Conservation (phyloP, 2,888 invertebrate genomes). For the Mechanitis mazaeus region DNA sequence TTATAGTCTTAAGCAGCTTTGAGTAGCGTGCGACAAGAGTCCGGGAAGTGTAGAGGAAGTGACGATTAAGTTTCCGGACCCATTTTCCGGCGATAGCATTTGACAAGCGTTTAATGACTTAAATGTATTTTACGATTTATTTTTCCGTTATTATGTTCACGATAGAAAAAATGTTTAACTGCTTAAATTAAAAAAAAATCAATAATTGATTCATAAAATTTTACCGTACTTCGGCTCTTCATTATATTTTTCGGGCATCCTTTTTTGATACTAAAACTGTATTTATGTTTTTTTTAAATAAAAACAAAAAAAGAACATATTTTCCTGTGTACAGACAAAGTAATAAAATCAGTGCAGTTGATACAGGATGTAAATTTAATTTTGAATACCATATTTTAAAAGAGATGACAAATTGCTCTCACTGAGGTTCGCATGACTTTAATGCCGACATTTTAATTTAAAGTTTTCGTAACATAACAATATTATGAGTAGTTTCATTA, state of each 20-base stretch:
- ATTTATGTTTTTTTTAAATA: too few species aligned
- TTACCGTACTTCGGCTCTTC: too few species aligned
- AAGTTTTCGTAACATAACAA: not conserved
- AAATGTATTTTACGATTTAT: not conserved
- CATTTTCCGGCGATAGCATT: conserved; percentile 44
- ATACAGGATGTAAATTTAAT: not conserved
- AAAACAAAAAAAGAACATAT: too few species aligned
- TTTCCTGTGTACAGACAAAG: not conserved
- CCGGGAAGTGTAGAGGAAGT: conserved; percentile 51
- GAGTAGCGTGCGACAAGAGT: conserved; percentile 38
- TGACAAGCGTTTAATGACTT: conserved; percentile 34
- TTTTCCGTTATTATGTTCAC: not conserved
- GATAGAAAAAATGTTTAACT: too few species aligned
- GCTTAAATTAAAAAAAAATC: too few species aligned
- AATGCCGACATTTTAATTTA: not conserved
- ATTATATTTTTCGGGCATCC: too few species aligned
- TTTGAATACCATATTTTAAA: not conserved
- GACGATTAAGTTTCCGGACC: conserved; percentile 50
- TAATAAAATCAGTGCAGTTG: not conserved
- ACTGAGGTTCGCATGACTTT: not conserved
- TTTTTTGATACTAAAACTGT: too few species aligned
- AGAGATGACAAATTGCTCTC: not conserved
- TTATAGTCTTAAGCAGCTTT: not conserved
- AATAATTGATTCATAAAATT: too few species aligned
- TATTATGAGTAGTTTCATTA: too few species aligned